Base-by-base conservation (phyloP, 2,888 invertebrate species). In the Andrena hattorfiana region DNA sequence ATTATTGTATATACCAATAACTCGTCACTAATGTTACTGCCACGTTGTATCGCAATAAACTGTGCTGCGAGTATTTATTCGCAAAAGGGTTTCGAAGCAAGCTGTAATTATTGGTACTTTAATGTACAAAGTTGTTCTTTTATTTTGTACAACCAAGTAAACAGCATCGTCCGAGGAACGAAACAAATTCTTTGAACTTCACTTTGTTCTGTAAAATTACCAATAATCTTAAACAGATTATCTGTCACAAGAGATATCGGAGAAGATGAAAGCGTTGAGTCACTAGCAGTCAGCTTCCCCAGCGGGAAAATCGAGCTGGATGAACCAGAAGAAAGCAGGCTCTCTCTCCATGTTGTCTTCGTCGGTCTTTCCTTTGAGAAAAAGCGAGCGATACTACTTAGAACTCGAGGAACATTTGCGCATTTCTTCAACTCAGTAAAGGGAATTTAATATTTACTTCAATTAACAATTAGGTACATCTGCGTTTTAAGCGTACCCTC, bases 321-420 rank as follows among this genome's bases (percentile, higher is more conserved):
- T 76, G 56, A 81, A 76, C 60, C 54, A 81, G 76, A 81, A 81
- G 76, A 81, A 81, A 83, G 54, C 68, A 59, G 68, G 69, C 83
- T 83, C 81, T 83, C 83, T 76, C 83, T 69, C 63, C 71, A 56
- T 68, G 69, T 81, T 81, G 71, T 59, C 72, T 23, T 63, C 48
- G 6, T 23, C 35, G 54, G 16, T 56, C 64, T 59, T 75, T 71
- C 68, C 51, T 48, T 26, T 48, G 16, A 13, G 16, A 13, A 69
- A 54, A 35, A 64, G 23, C 28, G 26, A 68, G 68, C n/a, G 30
- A 51, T 64, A 30, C 13, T 42, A 13, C 42, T 48, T 49, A 23
- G 32, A 62, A 67, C 62, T 16, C 26, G 30, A 69, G 28, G 32
- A 66, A 60, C 42, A 26, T 30, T 56, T 48, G 48, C 10, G 1